phyloP scores from a whole-genome alignment of 37 sponge, comb jelly and placozoan genomes.

The Beroe forskalii region DNA sequence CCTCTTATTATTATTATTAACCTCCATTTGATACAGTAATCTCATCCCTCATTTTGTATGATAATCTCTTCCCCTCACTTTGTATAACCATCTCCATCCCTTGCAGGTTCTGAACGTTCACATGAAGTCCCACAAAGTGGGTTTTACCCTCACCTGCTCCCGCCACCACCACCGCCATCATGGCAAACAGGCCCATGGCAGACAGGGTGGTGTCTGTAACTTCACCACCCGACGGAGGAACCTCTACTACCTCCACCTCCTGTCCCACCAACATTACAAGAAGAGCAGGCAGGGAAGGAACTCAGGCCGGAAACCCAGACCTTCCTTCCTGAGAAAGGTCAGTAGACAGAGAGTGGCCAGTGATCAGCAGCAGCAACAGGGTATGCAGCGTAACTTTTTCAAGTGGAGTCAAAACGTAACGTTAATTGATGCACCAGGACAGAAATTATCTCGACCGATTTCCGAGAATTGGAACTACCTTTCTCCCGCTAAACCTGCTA shows the following conservation, averaged over 20 bases:
- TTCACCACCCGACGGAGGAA: background rate
- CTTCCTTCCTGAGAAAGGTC: background rate
- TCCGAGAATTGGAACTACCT: background rate
- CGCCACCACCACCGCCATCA: too few species aligned
- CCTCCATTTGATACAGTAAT: too few species aligned
- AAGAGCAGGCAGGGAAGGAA: background rate
- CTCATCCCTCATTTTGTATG: too few species aligned
- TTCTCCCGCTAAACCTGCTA: background rate
- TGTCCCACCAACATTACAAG: background rate
- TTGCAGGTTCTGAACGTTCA: constrained; percentile 46
- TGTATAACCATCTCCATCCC: too few species aligned
- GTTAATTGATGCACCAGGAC: background rate
- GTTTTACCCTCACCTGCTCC: background rate
- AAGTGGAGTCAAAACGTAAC: background rate
- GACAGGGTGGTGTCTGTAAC: background rate
- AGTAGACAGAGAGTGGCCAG: background rate
- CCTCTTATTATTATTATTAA: too few species aligned
- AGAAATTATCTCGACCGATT: background rate
- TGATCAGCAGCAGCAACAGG: background rate
- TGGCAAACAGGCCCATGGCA: too few species aligned
- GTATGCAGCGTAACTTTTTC: background rate
- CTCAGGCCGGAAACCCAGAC: background rate
- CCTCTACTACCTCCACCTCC: constrained; percentile 7
- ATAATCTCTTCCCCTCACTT: too few species aligned
- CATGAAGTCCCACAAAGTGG: constrained; percentile 39